These are phyloP conservation scores for Agrochola circellaris DNA, from an alignment of 2,888 invertebrate species.

Conservation along the genomic window DNA sequence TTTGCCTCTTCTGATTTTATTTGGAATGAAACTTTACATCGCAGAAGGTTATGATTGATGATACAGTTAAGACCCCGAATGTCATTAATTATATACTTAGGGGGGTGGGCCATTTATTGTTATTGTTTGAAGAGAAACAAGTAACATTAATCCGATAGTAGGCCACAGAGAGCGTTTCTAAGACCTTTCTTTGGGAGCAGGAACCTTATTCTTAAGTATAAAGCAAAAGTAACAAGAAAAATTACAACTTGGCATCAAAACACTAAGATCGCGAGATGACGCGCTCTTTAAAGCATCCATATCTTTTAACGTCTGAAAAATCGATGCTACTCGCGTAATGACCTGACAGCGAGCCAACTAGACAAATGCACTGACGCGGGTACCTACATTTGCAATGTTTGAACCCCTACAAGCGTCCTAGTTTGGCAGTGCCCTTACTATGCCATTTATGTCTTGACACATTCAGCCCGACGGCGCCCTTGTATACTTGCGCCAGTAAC, in stretches of 20 bases:
- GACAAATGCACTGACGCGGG: slow-evolving; percentile 50
- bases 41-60: background rate
- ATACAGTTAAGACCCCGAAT: background rate
- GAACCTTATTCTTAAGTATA: background rate
- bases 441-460: slow-evolving; percentile 51
- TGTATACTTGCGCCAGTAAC: slow-evolving; percentile 27
- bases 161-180: slow-evolving; percentile 27
- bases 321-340: slow-evolving; percentile 60
- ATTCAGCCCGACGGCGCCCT: slow-evolving; percentile 17
- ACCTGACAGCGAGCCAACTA: slow-evolving; percentile 65
- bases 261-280: slow-evolving; percentile 17
- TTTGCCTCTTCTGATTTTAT: background rate
- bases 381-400: slow-evolving; percentile 44
- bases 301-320: slow-evolving; percentile 52
- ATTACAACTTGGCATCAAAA: slow-evolving; percentile 15
- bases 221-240: slow-evolving; percentile 35
- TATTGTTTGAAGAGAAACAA: slow-evolving; percentile 52
- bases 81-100: slow-evolving; percentile 5
- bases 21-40: background rate
- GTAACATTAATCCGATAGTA: slow-evolving; percentile 60
- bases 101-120: slow-evolving; percentile 49
- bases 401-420: slow-evolving; percentile 39
- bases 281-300: slow-evolving; percentile 27
- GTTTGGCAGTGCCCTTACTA: slow-evolving; percentile 35
- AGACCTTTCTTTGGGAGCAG: slow-evolving; percentile 20